Conservation (phyloP, 2,113 vertebrate genomes). For the Myanophis thanlyinensis region DNA sequence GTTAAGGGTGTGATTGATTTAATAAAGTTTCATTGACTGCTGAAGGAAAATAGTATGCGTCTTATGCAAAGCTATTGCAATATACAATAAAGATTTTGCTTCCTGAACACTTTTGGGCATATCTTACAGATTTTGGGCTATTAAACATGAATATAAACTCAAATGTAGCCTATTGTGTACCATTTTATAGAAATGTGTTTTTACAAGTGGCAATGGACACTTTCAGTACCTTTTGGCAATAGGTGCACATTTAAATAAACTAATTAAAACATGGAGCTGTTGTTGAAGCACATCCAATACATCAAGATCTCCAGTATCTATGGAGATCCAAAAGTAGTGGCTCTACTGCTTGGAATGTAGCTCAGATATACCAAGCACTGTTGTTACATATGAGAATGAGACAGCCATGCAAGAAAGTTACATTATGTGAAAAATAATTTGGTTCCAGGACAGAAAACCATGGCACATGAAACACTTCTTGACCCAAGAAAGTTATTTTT, state of each 20-base stretch:
- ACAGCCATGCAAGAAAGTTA: not conserved
- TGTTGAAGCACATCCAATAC: not conserved
- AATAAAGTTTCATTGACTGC: slow-evolving; percentile 12
- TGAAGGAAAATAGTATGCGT: not conserved
- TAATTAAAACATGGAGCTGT: not conserved
- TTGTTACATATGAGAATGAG: not conserved
- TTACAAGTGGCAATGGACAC: not conserved
- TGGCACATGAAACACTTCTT: not conserved
- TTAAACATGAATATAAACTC: not conserved
- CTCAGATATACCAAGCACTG: not conserved
- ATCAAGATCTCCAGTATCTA: not conserved
- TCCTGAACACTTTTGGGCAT: not conserved
- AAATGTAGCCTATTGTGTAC: not conserved
- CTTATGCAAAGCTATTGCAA: slow-evolving; percentile 7
- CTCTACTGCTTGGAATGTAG: not conserved
- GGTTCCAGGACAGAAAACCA: not conserved
- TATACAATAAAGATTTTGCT: not conserved
- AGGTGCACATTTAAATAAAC: not conserved
- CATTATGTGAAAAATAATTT: not conserved
- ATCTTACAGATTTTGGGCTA: not conserved
- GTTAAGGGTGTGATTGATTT: not conserved
- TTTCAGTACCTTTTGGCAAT: not conserved
- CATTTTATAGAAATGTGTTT: not conserved
- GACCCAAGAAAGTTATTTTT: not conserved
- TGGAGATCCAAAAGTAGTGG: not conserved